These are phyloP conservation scores for Heterodera carotae DNA, from an alignment of 1,140 invertebrate species.

Conservation along the genomic window DNA sequence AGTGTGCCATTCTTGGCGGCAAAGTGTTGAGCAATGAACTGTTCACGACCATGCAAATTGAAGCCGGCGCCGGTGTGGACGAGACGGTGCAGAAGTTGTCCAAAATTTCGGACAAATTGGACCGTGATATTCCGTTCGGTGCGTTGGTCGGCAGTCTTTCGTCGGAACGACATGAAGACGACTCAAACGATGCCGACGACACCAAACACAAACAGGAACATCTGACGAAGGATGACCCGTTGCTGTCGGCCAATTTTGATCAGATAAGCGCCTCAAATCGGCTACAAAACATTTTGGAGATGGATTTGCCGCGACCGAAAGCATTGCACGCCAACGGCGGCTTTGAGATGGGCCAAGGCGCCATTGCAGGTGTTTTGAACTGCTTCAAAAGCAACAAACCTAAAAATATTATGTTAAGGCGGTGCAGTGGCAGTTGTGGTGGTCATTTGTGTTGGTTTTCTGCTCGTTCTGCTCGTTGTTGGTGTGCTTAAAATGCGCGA, in stretches of 20 bases:
- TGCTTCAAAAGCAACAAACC: background rate
- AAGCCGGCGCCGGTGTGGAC: slow-evolving; percentile 30
- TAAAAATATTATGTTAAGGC: slow-evolving; percentile 22
- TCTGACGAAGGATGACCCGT: slow-evolving; percentile 54
- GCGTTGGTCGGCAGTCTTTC: slow-evolving; percentile 9
- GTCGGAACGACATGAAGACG: slow-evolving; percentile 12
- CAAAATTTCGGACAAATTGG: slow-evolving; percentile 31
- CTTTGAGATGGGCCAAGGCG: slow-evolving; percentile 63
- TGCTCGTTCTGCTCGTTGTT: slow-evolving; percentile 62
- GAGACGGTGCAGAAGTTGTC: slow-evolving; percentile 25
- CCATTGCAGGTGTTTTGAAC: slow-evolving; percentile 55
- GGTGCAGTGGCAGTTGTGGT: slow-evolving; percentile 64
- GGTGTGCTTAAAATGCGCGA: slow-evolving; percentile 65
- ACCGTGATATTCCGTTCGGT: slow-evolving; percentile 13
- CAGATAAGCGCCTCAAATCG: slow-evolving; percentile 57
- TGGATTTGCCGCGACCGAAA: slow-evolving; percentile 65
- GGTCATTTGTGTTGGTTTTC: slow-evolving; percentile 64
- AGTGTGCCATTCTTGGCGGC: slow-evolving; percentile 59
- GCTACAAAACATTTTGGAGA: slow-evolving; percentile 65
- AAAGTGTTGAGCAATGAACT: slow-evolving; percentile 62
- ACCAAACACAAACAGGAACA: slow-evolving; percentile 3
- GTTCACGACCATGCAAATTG: slow-evolving; percentile 35
- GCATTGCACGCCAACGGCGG: slow-evolving; percentile 61
- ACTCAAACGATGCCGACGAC: slow-evolving; percentile 15
- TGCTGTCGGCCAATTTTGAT: slow-evolving; percentile 59